Evolutionary conservation across 2,113 vertebrate genomes (phyloP).

Genomic region (Chloroceryle aenea): DNA sequence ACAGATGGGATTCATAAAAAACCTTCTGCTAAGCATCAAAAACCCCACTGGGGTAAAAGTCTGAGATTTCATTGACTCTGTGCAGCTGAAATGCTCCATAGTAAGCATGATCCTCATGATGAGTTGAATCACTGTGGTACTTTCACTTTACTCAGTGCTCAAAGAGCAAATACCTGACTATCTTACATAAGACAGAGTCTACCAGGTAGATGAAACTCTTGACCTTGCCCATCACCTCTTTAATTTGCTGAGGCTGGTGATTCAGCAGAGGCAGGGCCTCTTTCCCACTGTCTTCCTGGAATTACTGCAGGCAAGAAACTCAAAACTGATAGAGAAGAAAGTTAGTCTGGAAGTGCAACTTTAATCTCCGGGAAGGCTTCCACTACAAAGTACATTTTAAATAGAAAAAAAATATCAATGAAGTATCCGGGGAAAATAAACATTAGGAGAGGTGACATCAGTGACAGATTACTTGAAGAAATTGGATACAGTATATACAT

Average conservation of each 20-base stretch:
- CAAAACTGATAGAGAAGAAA: not conserved
- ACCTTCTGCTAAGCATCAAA: not conserved
- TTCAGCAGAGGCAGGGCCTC: not conserved
- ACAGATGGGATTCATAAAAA: not conserved
- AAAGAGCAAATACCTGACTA: constrained; percentile 20
- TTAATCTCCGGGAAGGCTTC: not conserved
- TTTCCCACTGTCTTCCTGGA: not conserved
- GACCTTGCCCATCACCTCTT: not conserved
- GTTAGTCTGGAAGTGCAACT: not conserved
- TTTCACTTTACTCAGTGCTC: not conserved
- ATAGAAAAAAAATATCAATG: not conserved
- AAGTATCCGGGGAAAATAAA: not conserved
- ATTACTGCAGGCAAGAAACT: not conserved
- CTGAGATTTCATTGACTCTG: not conserved
- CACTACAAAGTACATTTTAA: not conserved
- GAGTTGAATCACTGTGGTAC: not conserved
- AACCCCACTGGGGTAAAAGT: rapidly evolving
- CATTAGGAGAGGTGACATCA: not conserved
- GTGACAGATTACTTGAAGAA: not conserved
- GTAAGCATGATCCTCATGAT: not conserved
- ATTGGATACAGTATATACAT: not conserved
- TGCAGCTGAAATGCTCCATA: not conserved
- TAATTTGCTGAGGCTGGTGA: not conserved
- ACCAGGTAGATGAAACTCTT: not conserved
- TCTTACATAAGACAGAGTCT: not conserved